Base-by-base conservation (phyloP, 1,140 invertebrate species). In the Hypsibius dujardini region DNA sequence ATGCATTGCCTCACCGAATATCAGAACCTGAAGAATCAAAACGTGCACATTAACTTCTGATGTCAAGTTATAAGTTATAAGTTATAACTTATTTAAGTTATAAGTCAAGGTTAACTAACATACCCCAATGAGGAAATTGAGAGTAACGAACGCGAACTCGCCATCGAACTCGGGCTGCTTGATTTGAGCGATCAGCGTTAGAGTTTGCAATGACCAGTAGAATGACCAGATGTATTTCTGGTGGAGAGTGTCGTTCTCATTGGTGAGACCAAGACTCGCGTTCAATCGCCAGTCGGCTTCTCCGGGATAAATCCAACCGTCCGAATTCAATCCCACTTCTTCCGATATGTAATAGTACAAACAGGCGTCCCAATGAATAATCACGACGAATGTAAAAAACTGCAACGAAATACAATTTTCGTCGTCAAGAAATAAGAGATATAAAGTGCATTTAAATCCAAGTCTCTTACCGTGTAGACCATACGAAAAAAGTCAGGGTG, bases 331-430 rank as follows among this genome's bases (percentile, higher is more conserved):
- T 2, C 92, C 93, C 46, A 96, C 88, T 40, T 84, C 84, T 75
- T 88, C 89, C 78, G 90, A 93, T 72, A 96, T 91, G 67, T 86
- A 87, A 77, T 94, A 96, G 80, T 95, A 96, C 73, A 94, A 83
- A 78, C 93, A 96, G 3, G 90, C 92, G 80, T 95, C 95, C 93
- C 92, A 96, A 78, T 96, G 93, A 74, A 96, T 96, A 59, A 96
- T 85, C 59, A 95, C 86, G 47, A 95, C 82, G 72, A 96, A 93
- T 73, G 12, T 67, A 15, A 67, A 40, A 3, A 67, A 7, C 62
- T 67, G 40, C 12, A 67, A 42, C 7, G n/a, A n/a, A 56, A 12
- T 7, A 56, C 0, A 56, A 56, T 56, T 7, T 7, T 28, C 28
- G 28, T 28, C 28, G 28, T 56, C 7, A 7, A 12, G 50, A 56